Percentiles rank a stretch among this genome's conserved stretches.
phyloP scores from a whole-genome alignment of 2,888 invertebrate species.

The Diploptera punctata region DNA sequence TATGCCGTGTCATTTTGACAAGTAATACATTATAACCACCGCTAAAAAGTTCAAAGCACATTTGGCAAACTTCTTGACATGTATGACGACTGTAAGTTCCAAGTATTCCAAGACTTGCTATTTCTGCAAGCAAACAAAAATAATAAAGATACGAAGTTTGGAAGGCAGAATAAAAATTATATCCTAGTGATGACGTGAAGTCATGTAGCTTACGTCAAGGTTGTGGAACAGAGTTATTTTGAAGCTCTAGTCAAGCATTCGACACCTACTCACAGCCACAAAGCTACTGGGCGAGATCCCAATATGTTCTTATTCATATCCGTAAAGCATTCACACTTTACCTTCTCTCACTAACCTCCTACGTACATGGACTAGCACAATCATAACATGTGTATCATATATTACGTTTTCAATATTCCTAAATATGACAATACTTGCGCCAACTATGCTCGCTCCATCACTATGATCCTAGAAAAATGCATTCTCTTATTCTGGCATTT shows the following conservation, averaged over 20 bases:
- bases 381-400: too few species aligned
- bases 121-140: background rate
- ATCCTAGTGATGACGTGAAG: background rate
- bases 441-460: too few species aligned
- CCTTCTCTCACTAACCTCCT: too few species aligned
- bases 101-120: background rate
- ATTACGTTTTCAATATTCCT: too few species aligned
- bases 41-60: background rate
- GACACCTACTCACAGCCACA: background rate
- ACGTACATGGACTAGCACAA: too few species aligned
- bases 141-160: background rate
- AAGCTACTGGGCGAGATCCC: background rate
- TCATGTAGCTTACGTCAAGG: constrained; percentile 2
- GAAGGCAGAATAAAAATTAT: background rate
- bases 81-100: background rate
- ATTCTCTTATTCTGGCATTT: too few species aligned
- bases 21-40: background rate
- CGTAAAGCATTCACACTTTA: too few species aligned
- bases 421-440: too few species aligned
- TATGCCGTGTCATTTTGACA: background rate
- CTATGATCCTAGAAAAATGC: too few species aligned
- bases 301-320: background rate
- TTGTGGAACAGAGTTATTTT: background rate
- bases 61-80: background rate
- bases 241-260: background rate